Conservation (phyloP, 2,113 vertebrate genomes). For the Octodon degus region DNA sequence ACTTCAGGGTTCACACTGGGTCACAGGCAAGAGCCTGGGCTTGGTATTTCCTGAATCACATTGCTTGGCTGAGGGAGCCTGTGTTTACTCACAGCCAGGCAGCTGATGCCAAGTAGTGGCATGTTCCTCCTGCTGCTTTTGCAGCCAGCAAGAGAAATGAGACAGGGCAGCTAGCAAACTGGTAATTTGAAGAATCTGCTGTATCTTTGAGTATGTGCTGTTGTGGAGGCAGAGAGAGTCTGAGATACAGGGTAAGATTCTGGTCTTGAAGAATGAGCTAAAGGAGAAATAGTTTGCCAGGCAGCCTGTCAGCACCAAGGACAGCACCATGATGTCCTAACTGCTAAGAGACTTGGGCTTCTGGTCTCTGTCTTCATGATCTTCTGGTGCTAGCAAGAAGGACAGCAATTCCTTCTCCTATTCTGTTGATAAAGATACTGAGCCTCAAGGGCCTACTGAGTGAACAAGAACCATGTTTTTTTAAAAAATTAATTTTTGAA, state of each 20-base stretch:
- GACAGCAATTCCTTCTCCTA: neutral
- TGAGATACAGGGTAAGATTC: neutral
- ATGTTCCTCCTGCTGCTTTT: constrained; percentile 72
- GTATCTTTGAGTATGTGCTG: constrained; percentile 13
- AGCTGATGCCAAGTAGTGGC: constrained; percentile 60
- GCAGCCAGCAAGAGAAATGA: constrained; percentile 72
- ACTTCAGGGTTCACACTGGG: neutral
- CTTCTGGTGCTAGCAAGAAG: neutral
- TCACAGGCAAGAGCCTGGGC: constrained; percentile 22
- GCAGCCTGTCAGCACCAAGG: constrained; percentile 43
- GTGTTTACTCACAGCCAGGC: constrained; percentile 54
- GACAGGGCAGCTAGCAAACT: constrained; percentile 55
- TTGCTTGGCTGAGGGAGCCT: constrained; percentile 18
- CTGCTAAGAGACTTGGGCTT: neutral
- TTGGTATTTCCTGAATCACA: constrained; percentile 9
- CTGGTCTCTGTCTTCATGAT: neutral
- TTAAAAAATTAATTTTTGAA: neutral
- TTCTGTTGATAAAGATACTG: neutral
- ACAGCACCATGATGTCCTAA: neutral
- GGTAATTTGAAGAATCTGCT: neutral
- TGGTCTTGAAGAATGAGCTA: neutral
- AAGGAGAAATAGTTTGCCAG: neutral
- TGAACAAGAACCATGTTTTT: neutral
- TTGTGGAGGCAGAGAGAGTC: constrained; percentile 25
- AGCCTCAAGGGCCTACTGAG: neutral